These are phyloP conservation scores for Paradoxurus hermaphroditus DNA, from an alignment of 2,113 vertebrate genomes.

Conservation along the genomic window DNA sequence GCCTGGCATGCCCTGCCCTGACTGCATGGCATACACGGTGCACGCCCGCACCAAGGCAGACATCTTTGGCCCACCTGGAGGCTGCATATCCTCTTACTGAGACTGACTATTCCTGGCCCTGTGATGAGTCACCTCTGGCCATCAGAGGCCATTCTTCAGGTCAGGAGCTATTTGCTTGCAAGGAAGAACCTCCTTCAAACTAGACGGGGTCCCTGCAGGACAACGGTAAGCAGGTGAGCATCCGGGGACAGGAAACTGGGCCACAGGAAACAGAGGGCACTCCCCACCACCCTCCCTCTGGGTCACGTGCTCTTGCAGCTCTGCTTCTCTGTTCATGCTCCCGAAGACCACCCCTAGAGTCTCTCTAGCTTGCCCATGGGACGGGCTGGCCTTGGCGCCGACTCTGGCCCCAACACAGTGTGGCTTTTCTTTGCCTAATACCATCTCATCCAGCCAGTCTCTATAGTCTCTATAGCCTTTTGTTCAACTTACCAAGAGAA, in stretches of 20 bases:
- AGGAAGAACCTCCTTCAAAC: neutral
- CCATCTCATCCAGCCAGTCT: neutral
- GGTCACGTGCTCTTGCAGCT: neutral
- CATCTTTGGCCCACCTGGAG: neutral
- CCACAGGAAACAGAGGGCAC: rapidly evolving
- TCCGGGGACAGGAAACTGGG: neutral
- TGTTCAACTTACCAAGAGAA: neutral
- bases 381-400: neutral
- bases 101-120: neutral
- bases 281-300: neutral
- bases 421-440: neutral
- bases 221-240: neutral
- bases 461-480: neutral
- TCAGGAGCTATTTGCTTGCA: neutral
- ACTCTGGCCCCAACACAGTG: neutral
- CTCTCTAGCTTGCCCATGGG: neutral
- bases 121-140: neutral
- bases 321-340: neutral
- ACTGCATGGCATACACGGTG: neutral
- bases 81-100: neutral
- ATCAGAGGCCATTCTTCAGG: neutral
- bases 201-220: neutral
- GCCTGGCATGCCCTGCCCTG: neutral
- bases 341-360: neutral
- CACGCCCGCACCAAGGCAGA: neutral